These are phyloP conservation scores for Agrotis exclamationis DNA, from an alignment of 2,888 invertebrate species.

Conservation along the genomic window DNA sequence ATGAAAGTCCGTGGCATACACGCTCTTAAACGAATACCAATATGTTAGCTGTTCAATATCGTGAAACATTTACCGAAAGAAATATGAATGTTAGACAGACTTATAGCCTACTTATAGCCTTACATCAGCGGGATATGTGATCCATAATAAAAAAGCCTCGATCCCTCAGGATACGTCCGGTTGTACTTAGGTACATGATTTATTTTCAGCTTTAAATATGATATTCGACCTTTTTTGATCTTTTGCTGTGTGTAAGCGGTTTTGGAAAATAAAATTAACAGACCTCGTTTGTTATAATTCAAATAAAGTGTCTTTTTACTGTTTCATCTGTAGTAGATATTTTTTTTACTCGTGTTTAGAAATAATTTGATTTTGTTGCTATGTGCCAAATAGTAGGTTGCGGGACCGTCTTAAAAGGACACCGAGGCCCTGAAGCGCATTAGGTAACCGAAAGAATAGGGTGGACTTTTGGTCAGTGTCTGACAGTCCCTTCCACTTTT, in stretches of 20 bases:
- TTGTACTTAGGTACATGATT: constrained; percentile 21
- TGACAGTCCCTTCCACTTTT: no score
- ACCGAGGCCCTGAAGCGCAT: no score
- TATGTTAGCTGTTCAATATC: neutral
- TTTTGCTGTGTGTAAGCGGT: neutral
- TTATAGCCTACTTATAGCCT: no score
- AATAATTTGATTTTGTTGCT: no score
- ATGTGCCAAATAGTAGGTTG: no score
- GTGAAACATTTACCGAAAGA: neutral
- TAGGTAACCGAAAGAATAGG: no score
- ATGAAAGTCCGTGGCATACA: no score
- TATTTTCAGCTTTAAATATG: constrained; percentile 28
- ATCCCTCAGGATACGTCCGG: constrained; percentile 22
- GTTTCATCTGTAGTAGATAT: neutral
- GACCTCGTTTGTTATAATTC: neutral
- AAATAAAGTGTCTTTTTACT: neutral
- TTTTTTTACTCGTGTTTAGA: no score
- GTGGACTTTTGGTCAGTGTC: no score
- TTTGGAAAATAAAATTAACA: neutral
- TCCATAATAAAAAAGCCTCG: constrained; percentile 26
- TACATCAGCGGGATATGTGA: constrained; percentile 1
- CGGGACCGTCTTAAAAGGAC: no score
- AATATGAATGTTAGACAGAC: neutral
- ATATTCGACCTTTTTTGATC: constrained; percentile 29
- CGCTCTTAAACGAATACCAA: no score